Percentiles rank a stretch among this genome's conserved stretches.
Evolutionary conservation across 2,113 vertebrate species (phyloP).

Genomic region (Menura novaehollandiae): DNA sequence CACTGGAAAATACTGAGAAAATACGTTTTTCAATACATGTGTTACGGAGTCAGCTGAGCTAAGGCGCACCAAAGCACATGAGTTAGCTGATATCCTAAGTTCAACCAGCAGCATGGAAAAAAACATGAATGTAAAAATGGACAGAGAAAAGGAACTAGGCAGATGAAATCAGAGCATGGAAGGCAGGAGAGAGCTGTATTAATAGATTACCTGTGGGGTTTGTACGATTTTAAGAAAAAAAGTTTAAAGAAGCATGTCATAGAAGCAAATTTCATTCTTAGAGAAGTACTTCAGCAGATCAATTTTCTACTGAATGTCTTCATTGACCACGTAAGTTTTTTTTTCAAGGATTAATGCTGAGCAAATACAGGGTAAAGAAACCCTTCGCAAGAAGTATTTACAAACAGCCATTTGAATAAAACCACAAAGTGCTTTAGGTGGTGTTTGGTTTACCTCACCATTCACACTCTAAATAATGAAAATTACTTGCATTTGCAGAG

Average conservation of each 20-base stretch:
- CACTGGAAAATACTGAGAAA: neutral
- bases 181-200: neutral
- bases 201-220: neutral
- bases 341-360: constrained; percentile 32
- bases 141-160: neutral
- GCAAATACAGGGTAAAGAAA: constrained; percentile 44
- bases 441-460: constrained; percentile 52
- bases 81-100: neutral
- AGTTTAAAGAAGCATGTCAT: neutral
- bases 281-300: neutral
- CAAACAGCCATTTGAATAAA: constrained; percentile 58
- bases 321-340: neutral
- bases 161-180: neutral
- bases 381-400: constrained; percentile 52
- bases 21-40: neutral
- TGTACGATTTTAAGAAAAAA: neutral
- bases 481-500: neutral
- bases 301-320: constrained; percentile 24
- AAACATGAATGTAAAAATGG: neutral
- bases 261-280: neutral
- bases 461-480: constrained; percentile 49
- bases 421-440: constrained; percentile 47
- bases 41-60: neutral
- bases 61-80: neutral
- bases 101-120: neutral